Evolutionary conservation across 2,888 invertebrate species (phyloP), one percentile per base, ranked within the genome.

Genomic region (Cephalotes varians): DNA sequence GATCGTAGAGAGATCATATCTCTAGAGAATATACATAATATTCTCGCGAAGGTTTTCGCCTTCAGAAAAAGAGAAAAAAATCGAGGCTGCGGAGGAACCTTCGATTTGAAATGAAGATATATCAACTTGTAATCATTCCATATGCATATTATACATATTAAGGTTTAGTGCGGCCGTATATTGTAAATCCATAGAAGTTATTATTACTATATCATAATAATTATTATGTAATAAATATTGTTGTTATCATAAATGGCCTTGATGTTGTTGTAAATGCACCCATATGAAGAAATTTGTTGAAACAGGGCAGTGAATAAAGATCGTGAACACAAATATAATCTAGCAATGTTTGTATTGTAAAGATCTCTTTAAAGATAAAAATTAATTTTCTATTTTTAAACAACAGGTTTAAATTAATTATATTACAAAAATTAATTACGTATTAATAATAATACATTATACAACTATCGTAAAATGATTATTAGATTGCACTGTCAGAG

Each of bases 141-240:
- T 93, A n/a, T 92, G 91, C 92, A 92, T 92, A 93, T 91, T 92
- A 91, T 87, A 85, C 73, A 84, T 92, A 93, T 90, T 92, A 93
- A 94, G 91, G 88, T 91, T 93, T 94, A 94, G 93, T 89, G 93
- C 93, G 92, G 93, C 92, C 92, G 93, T 93, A 93, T 94, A 94
- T 91, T 94, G 93, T 94, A 94, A 94, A 94, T 94, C 93, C 90
- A 94, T 94, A 94, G 94, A 93, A 92, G 92, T 94, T 94, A 94
- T 94, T 94, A 94, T 93, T 94, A 94, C 93, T 93, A 93, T 93
- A 93, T 92, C 93, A 91, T 93, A 94, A 79, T 69, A 79, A 94
- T 93, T 94, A 94, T 94, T 94, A 94, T 94, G 93, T 94, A 94
- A 94, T 94, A 94, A 94, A 94, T 94, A 94, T 94, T 94, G 94